phyloP scores from a whole-genome alignment of 2,797 vertebrate genomes.

The Myotis planiceps region DNA sequence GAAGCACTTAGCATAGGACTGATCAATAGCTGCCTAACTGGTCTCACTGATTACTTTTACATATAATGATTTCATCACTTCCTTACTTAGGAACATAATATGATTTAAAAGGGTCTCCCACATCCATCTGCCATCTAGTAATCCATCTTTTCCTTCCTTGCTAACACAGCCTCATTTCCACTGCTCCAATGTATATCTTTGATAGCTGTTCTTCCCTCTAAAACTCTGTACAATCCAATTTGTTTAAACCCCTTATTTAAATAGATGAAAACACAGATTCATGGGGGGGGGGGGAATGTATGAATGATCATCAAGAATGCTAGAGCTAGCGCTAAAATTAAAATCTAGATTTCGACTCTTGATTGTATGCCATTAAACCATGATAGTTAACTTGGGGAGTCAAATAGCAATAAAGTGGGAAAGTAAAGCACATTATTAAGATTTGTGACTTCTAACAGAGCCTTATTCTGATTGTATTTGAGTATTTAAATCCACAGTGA shows the following conservation, averaged over 20 bases:
- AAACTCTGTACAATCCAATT: neutral
- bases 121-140: neutral
- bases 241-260: neutral
- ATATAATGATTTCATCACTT: neutral
- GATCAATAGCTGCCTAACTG: neutral
- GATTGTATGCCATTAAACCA: neutral
- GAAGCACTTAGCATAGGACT: neutral
- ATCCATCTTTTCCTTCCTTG: neutral
- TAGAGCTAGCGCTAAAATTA: neutral
- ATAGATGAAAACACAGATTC: neutral
- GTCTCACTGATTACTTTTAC: neutral
- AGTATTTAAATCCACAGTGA: neutral
- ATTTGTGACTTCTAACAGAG: neutral
- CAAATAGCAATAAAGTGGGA: neutral
- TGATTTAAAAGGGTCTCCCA: neutral
- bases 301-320: neutral
- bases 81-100: neutral
- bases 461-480: neutral
- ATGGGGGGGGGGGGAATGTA: neutral
- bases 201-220: neutral
- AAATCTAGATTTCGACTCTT: slow-evolving; percentile 16
- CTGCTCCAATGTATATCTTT: neutral
- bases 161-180: neutral
- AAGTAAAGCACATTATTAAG: neutral
- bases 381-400: neutral